Conservation (phyloP, 2,888 invertebrate species). For the Leistus spinibarbis region DNA sequence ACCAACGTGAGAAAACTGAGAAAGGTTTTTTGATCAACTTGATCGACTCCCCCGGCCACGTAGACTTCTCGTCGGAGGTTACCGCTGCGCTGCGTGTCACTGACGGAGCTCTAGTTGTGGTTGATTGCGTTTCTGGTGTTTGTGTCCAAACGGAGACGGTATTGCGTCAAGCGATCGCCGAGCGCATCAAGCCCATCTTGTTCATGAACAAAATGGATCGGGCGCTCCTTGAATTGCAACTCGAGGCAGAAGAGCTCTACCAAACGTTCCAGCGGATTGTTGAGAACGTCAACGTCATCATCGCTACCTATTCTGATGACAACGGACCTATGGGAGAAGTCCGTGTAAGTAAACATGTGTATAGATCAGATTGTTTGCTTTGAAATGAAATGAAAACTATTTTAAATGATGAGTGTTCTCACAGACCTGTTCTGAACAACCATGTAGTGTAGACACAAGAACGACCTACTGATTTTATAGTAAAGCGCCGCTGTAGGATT, state of each 20-base stretch:
- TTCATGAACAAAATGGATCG: constrained; percentile 99
- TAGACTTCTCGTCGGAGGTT: constrained; percentile 99
- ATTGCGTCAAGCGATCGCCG: constrained; percentile 98
- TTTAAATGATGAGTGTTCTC: constrained; percentile 9
- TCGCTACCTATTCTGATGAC: constrained; percentile 98
- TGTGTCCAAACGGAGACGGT: constrained; percentile 99
- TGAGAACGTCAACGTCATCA: constrained; percentile 99
- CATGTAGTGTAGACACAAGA: not conserved
- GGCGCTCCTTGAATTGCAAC: constrained; percentile 94
- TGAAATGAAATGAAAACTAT: not conserved
- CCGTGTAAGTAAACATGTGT: constrained; percentile 66
- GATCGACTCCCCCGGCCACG: constrained; percentile 99
- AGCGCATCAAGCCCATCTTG: constrained; percentile 98
- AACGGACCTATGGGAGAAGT: constrained; percentile 99
- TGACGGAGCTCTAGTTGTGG: constrained; percentile 99
- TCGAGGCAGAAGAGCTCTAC: constrained; percentile 95
- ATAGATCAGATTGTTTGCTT: not conserved
- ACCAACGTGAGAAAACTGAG: constrained; percentile 88
- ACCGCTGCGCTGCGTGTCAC: constrained; percentile 99
- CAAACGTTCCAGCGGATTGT: constrained; percentile 99
- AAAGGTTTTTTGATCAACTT: constrained; percentile 99
- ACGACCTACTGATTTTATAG: not conserved
- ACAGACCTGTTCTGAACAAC: constrained; percentile 32
- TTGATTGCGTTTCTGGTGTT: constrained; percentile 99
- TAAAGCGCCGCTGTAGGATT: not conserved